phyloP scores from a whole-genome alignment of 2,113 vertebrate genomes.

The Passer domesticus region DNA sequence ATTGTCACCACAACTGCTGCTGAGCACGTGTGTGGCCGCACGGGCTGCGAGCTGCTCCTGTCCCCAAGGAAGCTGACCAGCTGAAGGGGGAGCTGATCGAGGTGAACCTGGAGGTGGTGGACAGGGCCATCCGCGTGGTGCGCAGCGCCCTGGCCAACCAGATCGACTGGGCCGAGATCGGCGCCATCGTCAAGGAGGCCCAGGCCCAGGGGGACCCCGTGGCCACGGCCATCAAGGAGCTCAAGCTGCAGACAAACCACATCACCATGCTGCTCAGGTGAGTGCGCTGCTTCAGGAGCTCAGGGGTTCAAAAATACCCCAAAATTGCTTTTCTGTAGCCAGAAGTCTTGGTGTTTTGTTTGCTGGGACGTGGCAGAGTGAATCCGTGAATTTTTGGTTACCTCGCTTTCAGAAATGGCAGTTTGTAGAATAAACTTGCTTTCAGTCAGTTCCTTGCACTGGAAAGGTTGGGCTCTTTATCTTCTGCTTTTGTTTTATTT shows the following conservation, averaged over 20 bases:
- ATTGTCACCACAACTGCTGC: accelerated
- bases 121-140: conserved; percentile 92
- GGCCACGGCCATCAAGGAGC: conserved; percentile 91
- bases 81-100: conserved; percentile 97
- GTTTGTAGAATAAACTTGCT: background rate
- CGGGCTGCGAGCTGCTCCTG: background rate
- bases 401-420: background rate
- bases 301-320: background rate
- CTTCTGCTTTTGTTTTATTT: background rate
- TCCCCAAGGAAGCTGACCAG: conserved; percentile 86
- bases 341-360: accelerated
- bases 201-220: conserved; percentile 92
- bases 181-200: conserved; percentile 91
- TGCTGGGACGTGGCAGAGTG: background rate
- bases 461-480: background rate
- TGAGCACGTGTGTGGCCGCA: background rate
- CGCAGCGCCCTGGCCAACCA: conserved; percentile 94
- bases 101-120: conserved; percentile 90
- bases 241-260: conserved; percentile 94
- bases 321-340: background rate
- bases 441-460: background rate
- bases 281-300: background rate
- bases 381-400: background rate
- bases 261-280: conserved; percentile 95
- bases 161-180: conserved; percentile 96